Base-by-base conservation (phyloP, 2,797 vertebrate genomes). In the Macropus fuliginosus region DNA sequence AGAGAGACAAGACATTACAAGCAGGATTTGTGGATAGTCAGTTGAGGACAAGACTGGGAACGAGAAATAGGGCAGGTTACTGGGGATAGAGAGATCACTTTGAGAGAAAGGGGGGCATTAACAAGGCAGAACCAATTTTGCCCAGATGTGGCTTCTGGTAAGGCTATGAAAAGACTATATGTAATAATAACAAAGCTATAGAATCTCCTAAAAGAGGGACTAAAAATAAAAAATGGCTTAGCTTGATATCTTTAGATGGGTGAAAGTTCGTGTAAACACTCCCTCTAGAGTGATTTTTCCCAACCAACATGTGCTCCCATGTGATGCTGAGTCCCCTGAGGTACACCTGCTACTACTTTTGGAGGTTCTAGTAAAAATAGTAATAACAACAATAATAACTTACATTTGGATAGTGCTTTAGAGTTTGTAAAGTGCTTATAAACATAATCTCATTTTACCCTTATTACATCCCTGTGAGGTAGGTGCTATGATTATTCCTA, bases 71-170 rank as follows among this genome's bases (percentile, higher is more conserved):
- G 24, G 14, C 31, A 93, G 93, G 24, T 21, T 90, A 34, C 24
- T 55, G 28, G 46, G 24, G 40, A 91, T n/a, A 46, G 40, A 0
- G 0, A 90, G 12, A 18, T 87, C 31, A 34, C 31, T 62, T 62
- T 34, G 59, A 34, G 59, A 62, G 31, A 34, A 34, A 5, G 14
- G 31, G 59, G 18, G 29, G 57, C 57, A 31, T 59, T 31, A 54
- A 91, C 29, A 31, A 89, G 54, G 55, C 52, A 40, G 14, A 52
- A 28, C 56, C 29, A 91, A 46, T 93, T 96, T 95, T 95, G 92
- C 29, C 34, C 91, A 94, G 81, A 92, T 5, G 27, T 90, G 5
- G 21, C 46, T 94, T 34, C 90, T 55, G 56, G 56, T 50, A 96
- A 92, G n/a, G 50, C 13, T 92, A 8, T 14, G 3, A 34, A 94